phyloP scores from a whole-genome alignment of 2,113 vertebrate species.

The Erpornis zantholeuca region DNA sequence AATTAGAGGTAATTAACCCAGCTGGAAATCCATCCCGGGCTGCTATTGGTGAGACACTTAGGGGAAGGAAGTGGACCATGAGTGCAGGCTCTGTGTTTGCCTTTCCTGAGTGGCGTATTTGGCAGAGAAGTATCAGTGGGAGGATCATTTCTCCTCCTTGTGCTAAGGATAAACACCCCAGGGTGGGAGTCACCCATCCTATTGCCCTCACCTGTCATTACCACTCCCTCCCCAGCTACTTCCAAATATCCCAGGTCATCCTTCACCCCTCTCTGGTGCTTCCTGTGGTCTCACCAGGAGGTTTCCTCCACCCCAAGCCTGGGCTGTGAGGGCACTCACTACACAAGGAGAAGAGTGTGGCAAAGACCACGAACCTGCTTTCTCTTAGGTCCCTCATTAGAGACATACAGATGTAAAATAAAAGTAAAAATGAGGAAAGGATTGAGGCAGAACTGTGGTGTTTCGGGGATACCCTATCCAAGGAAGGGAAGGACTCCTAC shows the following conservation, averaged over 20 bases:
- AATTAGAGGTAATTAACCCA: background rate
- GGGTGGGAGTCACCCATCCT: no score
- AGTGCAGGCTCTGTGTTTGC: background rate
- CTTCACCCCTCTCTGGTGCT: background rate
- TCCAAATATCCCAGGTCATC: background rate
- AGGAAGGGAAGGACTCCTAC: background rate
- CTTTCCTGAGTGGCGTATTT: background rate
- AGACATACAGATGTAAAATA: background rate
- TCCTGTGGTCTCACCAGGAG: background rate
- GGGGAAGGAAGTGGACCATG: background rate
- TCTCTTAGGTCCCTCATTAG: background rate
- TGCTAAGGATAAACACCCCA: background rate
- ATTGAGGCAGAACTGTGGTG: background rate
- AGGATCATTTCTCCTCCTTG: background rate
- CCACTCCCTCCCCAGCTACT: background rate
- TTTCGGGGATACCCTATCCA: background rate
- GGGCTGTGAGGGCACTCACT: fast-evolving
- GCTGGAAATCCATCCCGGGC: background rate
- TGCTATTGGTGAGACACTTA: background rate
- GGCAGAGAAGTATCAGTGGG: background rate
- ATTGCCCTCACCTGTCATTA: background rate
- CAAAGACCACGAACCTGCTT: fast-evolving
- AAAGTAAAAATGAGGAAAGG: background rate
- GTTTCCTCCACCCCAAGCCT: background rate
- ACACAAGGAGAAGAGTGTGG: fast-evolving